Evolutionary conservation across 2,113 vertebrate genomes (phyloP), one percentile per base, ranked within the genome.

Genomic region (Corydoras maculifer): DNA sequence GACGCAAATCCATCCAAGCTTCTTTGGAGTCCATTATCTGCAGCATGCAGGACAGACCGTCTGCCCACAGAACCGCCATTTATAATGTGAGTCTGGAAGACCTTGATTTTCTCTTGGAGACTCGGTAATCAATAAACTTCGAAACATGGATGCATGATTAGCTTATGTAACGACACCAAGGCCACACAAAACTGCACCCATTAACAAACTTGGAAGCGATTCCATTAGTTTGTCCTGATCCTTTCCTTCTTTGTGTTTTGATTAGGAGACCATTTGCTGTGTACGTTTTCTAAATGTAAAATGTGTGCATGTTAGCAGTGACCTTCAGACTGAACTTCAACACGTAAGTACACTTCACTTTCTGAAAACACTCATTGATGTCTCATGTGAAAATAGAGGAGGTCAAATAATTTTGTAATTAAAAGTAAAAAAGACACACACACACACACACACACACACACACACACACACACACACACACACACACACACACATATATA

Each of bases 261-360:
- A 43, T 14, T 3, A 74, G 71, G 75, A 54, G 25, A 61, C 62
- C 25, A 13, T 77, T 50, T 74, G 71, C 60, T 70, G 57, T 51
- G 58, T 62, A 61, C 55, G 30, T 53, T 50, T 79, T 35, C 29
- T 73, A 54, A 71, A 57, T 30, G 64, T 76, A 50, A 74, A 70
- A 59, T 79, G 35, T 64, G 63, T 76, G 9, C 72, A 68, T 65
- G 73, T 79, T 32, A 79, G 51, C 30, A 68, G 57, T 8, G 73
- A 80, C 58, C 65, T 80, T 14, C 35, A 76, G 60, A 61, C 62
- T 5, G 77, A 83, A 35, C 69, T 82, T 59, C 78, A 78, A 67
- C 77, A 76, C 70, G 80, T 78, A 25, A 70, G 70, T 1, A 6
- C 25, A 49, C 14, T 13, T 2, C 18, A 43, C 31, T 69, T 54